Conservation (phyloP, 1,140 invertebrate genomes). For the Caenorhabditis tropicalis region DNA sequence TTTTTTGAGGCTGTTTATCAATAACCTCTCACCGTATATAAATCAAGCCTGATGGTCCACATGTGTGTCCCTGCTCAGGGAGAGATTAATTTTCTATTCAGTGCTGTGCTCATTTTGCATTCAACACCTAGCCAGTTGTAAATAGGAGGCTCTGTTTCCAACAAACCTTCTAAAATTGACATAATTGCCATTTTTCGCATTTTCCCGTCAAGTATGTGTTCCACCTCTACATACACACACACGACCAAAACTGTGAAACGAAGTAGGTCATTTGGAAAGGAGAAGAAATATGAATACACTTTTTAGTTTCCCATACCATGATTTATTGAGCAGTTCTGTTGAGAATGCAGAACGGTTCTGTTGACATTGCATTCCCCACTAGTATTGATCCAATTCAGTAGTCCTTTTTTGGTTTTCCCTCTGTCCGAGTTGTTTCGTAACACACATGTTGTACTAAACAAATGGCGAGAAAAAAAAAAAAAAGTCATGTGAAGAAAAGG, state of each 20-base stretch:
- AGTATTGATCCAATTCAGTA: conserved; percentile 6
- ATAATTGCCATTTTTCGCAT: background rate
- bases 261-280: conserved; percentile 36
- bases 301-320: background rate
- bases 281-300: background rate
- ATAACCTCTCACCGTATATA: background rate
- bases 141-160: no score
- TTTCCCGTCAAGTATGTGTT: conserved; percentile 1
- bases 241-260: conserved; percentile 14
- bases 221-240: conserved; percentile 5
- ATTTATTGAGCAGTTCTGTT: background rate
- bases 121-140: background rate
- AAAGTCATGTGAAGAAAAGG: background rate
- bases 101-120: background rate
- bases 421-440: no score
- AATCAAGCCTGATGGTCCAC: background rate
- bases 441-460: no score
- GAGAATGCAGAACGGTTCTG: background rate
- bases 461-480: background rate
- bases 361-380: background rate
- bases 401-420: background rate
- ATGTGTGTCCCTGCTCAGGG: background rate
- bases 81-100: background rate
- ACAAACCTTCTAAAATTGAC: no score
- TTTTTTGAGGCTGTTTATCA: background rate